Evolutionary conservation across 2,797 vertebrate species (phyloP), one percentile per base, ranked within the genome.

Genomic region (Sebastes hubbsi): DNA sequence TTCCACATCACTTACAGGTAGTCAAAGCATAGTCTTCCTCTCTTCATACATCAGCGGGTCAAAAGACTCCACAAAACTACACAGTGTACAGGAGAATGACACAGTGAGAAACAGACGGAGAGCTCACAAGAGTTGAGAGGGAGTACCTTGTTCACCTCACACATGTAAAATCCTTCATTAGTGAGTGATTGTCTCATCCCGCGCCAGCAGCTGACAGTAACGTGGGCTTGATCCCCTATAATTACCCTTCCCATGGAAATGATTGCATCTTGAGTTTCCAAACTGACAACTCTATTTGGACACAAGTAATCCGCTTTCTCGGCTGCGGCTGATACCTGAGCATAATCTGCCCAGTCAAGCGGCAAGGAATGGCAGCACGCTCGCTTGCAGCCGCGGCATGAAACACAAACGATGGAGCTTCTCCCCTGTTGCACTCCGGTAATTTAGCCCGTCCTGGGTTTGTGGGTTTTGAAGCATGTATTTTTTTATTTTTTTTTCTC

Each of bases 281-380:
- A 94, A 96, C 94, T 94, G 94, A 95, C 94, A 94, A 94, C 94
- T 95, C 93, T 94, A 95, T 95, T 95, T 95, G 93, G 93, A 92
- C 91, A 91, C 88, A 94, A 94, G 93, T 95, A 95, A 96, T 95
- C 94, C 95, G 91, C 93, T 95, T 94, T 93, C 91, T 93, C 85
- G 86, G 90, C 91, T 94, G 93, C 76, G 89, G 91, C 90, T 94
- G 93, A 95, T 95, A 95, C 94, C 94, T 95, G 93, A 94, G 92
- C 92, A 94, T 94, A 95, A 96, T 95, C 94, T 95, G 90, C 88
- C 89, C 94, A 93, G 89, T 89, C 90, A 83, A 93, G 91, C 93
- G 81, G 90, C 73, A 89, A 92, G 86, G 87, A 89, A 92, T 92
- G 91, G 91, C 88, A 88, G 86, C 85, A 56, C 38, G 83, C 86